Conservation (phyloP, 2,888 invertebrate genomes). For the Andrena dorsata region DNA sequence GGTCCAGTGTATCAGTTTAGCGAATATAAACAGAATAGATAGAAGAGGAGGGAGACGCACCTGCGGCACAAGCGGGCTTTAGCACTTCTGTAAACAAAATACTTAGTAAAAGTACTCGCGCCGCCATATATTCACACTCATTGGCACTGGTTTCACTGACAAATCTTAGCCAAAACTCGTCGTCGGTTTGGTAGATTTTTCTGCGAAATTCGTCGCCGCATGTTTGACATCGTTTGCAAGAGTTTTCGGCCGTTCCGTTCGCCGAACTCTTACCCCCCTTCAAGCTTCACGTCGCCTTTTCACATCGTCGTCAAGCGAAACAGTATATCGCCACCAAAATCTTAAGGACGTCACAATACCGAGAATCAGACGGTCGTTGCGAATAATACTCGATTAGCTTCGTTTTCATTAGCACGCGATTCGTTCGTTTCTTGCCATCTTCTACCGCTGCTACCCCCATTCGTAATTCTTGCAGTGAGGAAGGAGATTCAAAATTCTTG, state of each 20-base stretch:
- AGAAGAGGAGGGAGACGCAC: constrained; percentile 74
- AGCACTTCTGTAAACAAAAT: constrained; percentile 85
- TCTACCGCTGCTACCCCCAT: constrained; percentile 53
- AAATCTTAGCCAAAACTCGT: constrained; percentile 77
- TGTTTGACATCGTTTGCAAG: constrained; percentile 78
- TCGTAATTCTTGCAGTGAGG: constrained; percentile 40
- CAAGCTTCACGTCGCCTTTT: constrained; percentile 46
- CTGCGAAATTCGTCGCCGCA: constrained; percentile 78
- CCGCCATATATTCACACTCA: constrained; percentile 84
- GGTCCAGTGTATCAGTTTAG: constrained; percentile 47
- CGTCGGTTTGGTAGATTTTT: constrained; percentile 72
- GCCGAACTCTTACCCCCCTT: constrained; percentile 69
- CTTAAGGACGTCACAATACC: constrained; percentile 57
- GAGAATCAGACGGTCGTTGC: constrained; percentile 48
- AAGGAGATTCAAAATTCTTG: constrained; percentile 36
- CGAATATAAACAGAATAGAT: constrained; percentile 67
- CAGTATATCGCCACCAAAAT: constrained; percentile 51
- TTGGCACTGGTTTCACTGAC: constrained; percentile 80
- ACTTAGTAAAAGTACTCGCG: constrained; percentile 84
- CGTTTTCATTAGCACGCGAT: constrained; percentile 72
- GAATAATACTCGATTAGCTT: constrained; percentile 55
- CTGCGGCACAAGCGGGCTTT: constrained; percentile 82
- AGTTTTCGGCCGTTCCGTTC: constrained; percentile 74
- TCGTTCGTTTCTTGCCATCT: constrained; percentile 72
- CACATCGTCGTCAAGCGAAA: constrained; percentile 54